Evolutionary conservation across 1,140 invertebrate genomes (phyloP).

Genomic region (Plodia interpunctella): DNA sequence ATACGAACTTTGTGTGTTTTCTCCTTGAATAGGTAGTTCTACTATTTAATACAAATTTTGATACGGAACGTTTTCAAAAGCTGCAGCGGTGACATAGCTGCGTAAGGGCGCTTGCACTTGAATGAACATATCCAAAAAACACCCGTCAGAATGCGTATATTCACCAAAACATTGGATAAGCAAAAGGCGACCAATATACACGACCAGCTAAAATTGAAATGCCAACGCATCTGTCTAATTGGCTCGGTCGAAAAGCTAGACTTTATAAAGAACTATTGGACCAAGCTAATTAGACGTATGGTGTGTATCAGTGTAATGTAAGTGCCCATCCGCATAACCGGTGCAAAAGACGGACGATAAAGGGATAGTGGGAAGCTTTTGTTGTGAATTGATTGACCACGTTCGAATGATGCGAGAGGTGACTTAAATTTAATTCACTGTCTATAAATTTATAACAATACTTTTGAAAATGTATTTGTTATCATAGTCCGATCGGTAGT

Average conservation of each 20-base stretch:
- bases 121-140: background rate
- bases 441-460: too few relatives aligned
- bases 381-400: background rate
- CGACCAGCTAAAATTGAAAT: too few relatives aligned
- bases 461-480: too few relatives aligned
- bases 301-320: background rate
- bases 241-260: too few relatives aligned
- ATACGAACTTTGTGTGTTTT: background rate
- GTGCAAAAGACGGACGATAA: background rate
- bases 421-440: too few relatives aligned
- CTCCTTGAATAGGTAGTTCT: too few relatives aligned
- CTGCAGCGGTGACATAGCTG: background rate
- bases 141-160: too few relatives aligned
- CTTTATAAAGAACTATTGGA: background rate
- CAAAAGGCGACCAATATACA: too few relatives aligned
- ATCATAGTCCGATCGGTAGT: background rate
- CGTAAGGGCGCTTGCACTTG: background rate
- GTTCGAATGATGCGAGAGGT: background rate
- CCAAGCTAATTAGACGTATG: background rate
- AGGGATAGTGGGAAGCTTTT: background rate
- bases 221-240: too few relatives aligned
- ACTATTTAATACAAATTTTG: too few relatives aligned
- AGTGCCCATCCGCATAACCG: background rate
- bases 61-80: too few relatives aligned
- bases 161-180: background rate